These are phyloP conservation scores for Epinephelus coioides DNA, from an alignment of 2,797 vertebrate genomes.

Conservation along the genomic window DNA sequence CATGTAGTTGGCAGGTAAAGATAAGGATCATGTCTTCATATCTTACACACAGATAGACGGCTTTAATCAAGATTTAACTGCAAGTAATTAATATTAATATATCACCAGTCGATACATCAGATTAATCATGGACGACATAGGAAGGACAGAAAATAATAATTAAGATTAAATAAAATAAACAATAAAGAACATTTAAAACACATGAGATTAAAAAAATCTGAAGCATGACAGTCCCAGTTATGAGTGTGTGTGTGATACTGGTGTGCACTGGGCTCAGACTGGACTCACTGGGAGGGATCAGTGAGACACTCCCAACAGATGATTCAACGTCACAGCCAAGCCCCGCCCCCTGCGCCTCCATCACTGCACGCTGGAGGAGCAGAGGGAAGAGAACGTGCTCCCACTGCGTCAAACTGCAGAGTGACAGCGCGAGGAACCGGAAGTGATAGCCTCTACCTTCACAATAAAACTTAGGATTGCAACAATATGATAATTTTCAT, in stretches of 20 bases:
- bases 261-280: not conserved
- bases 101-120: no score
- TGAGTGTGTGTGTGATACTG: no score
- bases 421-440: not conserved
- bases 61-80: not conserved
- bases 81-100: not conserved
- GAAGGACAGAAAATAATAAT: no score
- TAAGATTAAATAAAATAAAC: no score
- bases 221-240: no score
- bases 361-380: conserved; percentile 19
- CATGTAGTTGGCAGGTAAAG: not conserved
- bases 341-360: conserved; percentile 48
- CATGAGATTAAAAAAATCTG: no score
- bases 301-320: not conserved
- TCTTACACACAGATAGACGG: no score
- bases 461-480: conserved; percentile 4
- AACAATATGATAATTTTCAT: no score
- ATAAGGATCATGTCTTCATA: not conserved
- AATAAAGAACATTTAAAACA: no score
- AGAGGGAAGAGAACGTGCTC: conserved; percentile 8
- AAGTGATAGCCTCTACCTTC: not conserved
- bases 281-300: conserved; percentile 3
- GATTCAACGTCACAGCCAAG: conserved; percentile 34
- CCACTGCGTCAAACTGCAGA: not conserved
- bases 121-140: no score